Evolutionary conservation across 92 coral and sea anemone genomes (phyloP), one percentile per base, ranked within the genome.

Genomic region (Blastomussa wellsi): DNA sequence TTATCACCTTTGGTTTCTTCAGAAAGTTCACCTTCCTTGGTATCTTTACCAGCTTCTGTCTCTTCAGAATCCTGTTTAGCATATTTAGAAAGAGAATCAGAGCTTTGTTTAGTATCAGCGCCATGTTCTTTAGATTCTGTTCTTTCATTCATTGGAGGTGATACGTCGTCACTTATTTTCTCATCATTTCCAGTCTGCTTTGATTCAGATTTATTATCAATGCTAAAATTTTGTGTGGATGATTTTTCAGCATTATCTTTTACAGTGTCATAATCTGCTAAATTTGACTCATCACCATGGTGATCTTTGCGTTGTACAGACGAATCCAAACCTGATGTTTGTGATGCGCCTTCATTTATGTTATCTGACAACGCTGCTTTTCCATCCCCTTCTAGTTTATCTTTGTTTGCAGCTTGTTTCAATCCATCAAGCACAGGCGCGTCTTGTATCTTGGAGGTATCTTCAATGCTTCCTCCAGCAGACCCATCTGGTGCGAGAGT

Each of bases 111-210:
- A 79, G 79, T 79, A 36, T 79, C 76, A 51, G 17, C 32, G 47
- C 59, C 76, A 19, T 60, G 36, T 41, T 64, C 85, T 37, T 75
- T 75, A 49, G 80, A 41, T 57, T 81, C 79, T 64, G 89, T 15
- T 78, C 48, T 80, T 39, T 92, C 92, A 82, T 74, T 92, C 74
- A 88, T 53, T 11, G 98, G 95, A 9, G 95, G 98, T 36, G 98
- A 90, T 32, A 94, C 84, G 28, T 90, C 95, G 83, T 80, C 85
- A 66, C 89, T 84, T 33, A 67, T 59, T 19, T 84, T 80, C 60
- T 86, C 80, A 39, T 22, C 83, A 71, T 57, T 85, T 17, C 53
- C 66, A 38, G 78, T 67, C 62, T 80, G 77, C 7, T 60, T 78
- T 22, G 88, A 22, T 59, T 28, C 64, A 59, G 74, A 39, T 17